Percentiles rank a stretch among this genome's conserved stretches.
Evolutionary conservation across 1,140 invertebrate genomes (phyloP).

Genomic region (Reticulitermes speratus): DNA sequence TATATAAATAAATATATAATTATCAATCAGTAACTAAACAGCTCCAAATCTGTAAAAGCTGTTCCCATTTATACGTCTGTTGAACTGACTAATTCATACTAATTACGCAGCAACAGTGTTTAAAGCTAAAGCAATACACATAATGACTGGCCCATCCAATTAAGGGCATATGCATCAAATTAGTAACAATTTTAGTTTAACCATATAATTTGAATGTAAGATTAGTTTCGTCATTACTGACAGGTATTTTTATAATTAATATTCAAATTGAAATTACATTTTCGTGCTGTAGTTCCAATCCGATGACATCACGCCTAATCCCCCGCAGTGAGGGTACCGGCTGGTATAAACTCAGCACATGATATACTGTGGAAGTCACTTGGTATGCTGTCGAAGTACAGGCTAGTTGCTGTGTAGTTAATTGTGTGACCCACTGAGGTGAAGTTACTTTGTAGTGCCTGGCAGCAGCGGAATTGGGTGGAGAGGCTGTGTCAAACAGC

Average conservation of each 20-base stretch:
- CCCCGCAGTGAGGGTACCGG: neutral
- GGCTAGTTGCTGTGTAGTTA: neutral
- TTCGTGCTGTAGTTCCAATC: neutral
- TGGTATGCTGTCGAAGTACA: neutral
- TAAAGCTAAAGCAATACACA: neutral
- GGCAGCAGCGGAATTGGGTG: neutral
- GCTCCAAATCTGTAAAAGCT: too few relatives aligned
- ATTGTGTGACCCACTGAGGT: slow-evolving; percentile 2
- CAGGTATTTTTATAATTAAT: neutral
- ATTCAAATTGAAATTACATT: slow-evolving; percentile 3
- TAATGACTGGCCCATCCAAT: neutral
- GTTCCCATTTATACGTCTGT: too few relatives aligned
- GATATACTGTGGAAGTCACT: neutral
- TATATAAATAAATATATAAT: too few relatives aligned
- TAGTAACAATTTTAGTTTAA: neutral
- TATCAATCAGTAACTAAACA: too few relatives aligned
- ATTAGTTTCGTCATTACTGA: neutral
- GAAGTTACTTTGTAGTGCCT: neutral
- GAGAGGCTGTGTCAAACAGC: too few relatives aligned
- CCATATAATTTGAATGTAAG: neutral
- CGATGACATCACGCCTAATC: neutral
- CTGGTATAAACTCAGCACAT: neutral
- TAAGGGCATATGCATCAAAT: neutral
- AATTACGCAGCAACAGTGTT: neutral
- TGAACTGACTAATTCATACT: too few relatives aligned